Base-by-base conservation (phyloP, 37 sponge, comb jelly and placozoan genomes). In the Halichondria panicea region DNA sequence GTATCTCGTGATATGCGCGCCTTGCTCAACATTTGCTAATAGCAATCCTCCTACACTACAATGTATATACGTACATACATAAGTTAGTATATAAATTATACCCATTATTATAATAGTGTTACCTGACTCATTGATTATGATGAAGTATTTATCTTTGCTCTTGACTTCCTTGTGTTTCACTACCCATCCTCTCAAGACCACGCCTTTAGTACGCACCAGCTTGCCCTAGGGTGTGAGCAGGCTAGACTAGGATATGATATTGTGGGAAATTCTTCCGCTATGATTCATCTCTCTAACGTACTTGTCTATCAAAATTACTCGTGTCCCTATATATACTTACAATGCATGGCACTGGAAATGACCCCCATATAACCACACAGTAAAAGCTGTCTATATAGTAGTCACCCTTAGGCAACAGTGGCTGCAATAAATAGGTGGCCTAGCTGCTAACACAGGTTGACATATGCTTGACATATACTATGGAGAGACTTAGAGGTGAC, bases 141-240 rank as follows among this genome's bases (percentile, higher is more conserved):
- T 69, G 55, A 87, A 87, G 56, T 75, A 55, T 34, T 69, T 70
- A 42, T 87, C 88, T 42, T 52, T 75, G 28, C 74, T 80, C 44
- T 39, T 73, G 27, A n/a, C 19, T 30, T 79, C 42, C 19, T 64
- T 80, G n/a, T 31, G 68, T 56, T 84, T 84, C 8, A 62, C 28
- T 25, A 62, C 42, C 9, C 34, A 36, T n/a, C n/a, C n/a, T n/a
- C n/a, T n/a, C n/a, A n/a, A n/a, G n/a, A n/a, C n/a, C n/a, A n/a
- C n/a, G n/a, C n/a, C n/a, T n/a, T n/a, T n/a, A n/a, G n/a, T n/a
- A n/a, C n/a, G 61, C 53, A 91, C 46, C 7, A 81, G 13, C 13
- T 85, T 59, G 30, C 66, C 60, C 8, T 36, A 18, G 45, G 38
- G 43, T 19, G 82, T 91, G 5, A 91, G 78, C 32, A 77, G 73